phyloP scores from a whole-genome alignment of 2,888 invertebrate species.

The Apodemia zela region DNA sequence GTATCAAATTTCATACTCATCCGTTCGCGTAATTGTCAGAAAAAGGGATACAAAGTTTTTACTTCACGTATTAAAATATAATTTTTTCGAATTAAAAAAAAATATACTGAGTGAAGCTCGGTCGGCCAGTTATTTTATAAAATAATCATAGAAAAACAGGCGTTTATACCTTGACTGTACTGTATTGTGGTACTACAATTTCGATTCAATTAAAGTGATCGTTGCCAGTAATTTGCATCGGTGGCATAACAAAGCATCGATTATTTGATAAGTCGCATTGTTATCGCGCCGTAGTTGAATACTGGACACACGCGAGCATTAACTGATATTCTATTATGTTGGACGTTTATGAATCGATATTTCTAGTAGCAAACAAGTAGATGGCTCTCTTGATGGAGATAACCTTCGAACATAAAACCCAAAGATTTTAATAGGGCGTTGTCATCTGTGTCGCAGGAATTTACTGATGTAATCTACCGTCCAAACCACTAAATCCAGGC shows the following conservation, averaged over 20 bases:
- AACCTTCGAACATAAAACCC: not conserved
- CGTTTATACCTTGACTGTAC: not conserved
- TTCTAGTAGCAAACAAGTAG: not conserved
- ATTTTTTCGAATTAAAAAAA: too few relatives aligned
- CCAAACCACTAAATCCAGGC: too few relatives aligned
- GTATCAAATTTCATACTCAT: too few relatives aligned
- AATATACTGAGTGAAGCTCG: too few relatives aligned
- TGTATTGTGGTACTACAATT: conserved; percentile 17
- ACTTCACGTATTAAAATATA: too few relatives aligned
- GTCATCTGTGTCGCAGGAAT: too few relatives aligned
- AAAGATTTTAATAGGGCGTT: too few relatives aligned
- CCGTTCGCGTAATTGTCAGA: too few relatives aligned
- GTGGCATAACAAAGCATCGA: conserved; percentile 52
- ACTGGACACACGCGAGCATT: conserved; percentile 14
- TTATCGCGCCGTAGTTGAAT: conserved; percentile 45
- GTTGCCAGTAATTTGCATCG: conserved; percentile 32
- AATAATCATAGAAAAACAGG: not conserved
- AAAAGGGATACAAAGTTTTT: too few relatives aligned
- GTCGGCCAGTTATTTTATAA: not conserved
- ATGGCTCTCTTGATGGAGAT: not conserved
- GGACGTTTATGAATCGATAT: conserved; percentile 5
- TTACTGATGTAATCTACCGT: too few relatives aligned
- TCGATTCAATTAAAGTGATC: conserved; percentile 32
- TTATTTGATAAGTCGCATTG: conserved; percentile 63
- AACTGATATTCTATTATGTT: conserved; percentile 4